Conservation (phyloP, 2,888 invertebrate genomes). For the Stenchaetothrips biformis region DNA sequence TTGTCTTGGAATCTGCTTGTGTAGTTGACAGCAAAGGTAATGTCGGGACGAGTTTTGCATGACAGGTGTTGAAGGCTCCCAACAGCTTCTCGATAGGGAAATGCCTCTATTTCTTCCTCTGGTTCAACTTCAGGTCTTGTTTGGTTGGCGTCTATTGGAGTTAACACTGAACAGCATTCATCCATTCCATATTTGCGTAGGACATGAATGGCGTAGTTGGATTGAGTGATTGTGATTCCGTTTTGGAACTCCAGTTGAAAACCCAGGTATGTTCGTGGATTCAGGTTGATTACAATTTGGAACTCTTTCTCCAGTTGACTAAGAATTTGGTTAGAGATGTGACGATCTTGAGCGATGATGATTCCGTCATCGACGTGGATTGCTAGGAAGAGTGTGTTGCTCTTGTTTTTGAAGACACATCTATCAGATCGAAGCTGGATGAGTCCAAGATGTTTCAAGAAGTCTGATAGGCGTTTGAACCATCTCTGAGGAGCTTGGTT, state of each 20-base stretch:
- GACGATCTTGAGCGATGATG: neutral
- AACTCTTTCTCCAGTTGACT: neutral
- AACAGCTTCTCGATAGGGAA: neutral
- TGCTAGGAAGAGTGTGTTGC: neutral
- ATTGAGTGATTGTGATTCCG: neutral
- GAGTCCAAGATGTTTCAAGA: neutral
- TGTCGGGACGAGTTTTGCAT: neutral
- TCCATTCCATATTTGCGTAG: neutral
- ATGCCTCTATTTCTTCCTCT: neutral
- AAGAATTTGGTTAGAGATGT: neutral
- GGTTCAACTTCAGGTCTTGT: neutral
- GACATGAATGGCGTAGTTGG: neutral
- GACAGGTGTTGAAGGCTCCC: neutral
- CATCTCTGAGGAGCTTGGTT: neutral
- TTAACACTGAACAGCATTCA: neutral
- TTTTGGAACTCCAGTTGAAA: neutral
- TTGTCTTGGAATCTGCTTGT: neutral
- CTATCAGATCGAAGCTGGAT: neutral
- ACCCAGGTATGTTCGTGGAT: neutral
- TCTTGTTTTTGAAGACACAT: neutral
- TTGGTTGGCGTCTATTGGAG: neutral
- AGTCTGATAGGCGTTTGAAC: neutral
- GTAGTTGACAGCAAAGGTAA: neutral
- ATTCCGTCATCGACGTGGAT: neutral
- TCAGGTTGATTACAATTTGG: neutral